Base-by-base conservation (phyloP, 2,888 invertebrate genomes). In the Temnothorax rugatulus region DNA sequence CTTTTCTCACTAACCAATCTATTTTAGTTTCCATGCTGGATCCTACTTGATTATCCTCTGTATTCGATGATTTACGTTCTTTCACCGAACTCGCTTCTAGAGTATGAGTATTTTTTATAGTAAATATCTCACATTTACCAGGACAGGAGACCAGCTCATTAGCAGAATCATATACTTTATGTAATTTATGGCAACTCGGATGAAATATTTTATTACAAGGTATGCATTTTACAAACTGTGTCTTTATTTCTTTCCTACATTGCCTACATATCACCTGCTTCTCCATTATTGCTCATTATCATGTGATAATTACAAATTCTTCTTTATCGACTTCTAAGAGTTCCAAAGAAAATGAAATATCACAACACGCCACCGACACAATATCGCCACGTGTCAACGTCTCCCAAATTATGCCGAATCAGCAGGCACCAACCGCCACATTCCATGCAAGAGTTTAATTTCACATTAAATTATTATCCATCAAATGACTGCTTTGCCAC, bases 1-100 rank as follows among this genome's bases (percentile, higher is more conserved):
- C 29, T 54, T 57, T 54, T 18, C 54, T 50, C n/a, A 79, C 18
- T 15, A 79, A 18, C 52, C 34, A 47, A 52, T 79, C 79, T 50
- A 79, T 41, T 34, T 79, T 79, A 21, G 41, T 11, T 3, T 71
- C 54, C 13, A 50, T 71, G 21, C 15, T 71, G 71, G 5, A n/a
- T 11, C 11, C 25, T 71, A 1, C 52, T 52, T 50, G 54, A 47
- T 71, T 52, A 1, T 71, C 71, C n/a, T 50, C 29, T 50, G 25
- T 5, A 50, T 21, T 18, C 71, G 54, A 71, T 21, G 1, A 4
- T 47, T 29, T 50, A 5, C 29, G 21, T 0, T 71, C 38, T 41
- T 18, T 52, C 18, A 9, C 21, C 3, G 18, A 9, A 52, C n/a
- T 38, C 4, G 13, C 71, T 50, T 21, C 38, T 54, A 0, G 29